Evolutionary conservation across 35 echinoderm and acorn worm genomes (phyloP).

Genomic region (Hemicentrotus pulcherrimus): DNA sequence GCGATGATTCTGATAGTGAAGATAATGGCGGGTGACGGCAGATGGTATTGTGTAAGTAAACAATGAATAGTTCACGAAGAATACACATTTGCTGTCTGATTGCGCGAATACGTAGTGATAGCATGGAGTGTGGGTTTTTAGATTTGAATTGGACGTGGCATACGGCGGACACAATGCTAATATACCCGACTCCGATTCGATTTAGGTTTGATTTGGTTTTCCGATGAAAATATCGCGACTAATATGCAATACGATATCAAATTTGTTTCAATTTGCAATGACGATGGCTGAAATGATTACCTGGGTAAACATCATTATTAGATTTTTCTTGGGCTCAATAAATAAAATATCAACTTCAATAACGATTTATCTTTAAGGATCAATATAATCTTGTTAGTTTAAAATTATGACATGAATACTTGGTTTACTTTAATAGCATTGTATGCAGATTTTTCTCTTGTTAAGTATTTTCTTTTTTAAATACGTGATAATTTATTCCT

Average conservation of each 20-base stretch:
- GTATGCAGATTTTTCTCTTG: too few species aligned
- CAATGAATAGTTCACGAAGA: background rate
- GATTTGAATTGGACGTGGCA: background rate
- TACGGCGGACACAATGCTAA: background rate
- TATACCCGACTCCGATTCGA: background rate
- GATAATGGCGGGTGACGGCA: background rate
- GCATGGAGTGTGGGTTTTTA: background rate
- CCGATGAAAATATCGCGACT: background rate
- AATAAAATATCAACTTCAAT: background rate
- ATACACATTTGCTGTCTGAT: background rate
- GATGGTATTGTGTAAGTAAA: conserved; percentile 11
- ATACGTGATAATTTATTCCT: too few species aligned
- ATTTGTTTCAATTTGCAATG: background rate
- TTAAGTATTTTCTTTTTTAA: too few species aligned
- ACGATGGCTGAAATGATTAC: background rate
- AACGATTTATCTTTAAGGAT: too few species aligned
- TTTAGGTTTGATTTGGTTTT: background rate
- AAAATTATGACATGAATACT: too few species aligned
- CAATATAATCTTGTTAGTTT: too few species aligned
- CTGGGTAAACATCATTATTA: background rate
- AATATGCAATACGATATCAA: background rate
- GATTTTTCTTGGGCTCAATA: background rate
- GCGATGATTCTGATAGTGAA: background rate
- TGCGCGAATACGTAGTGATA: background rate
- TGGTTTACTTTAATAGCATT: too few species aligned